Evolutionary conservation across 2,797 vertebrate species (phyloP).

Genomic region (Cetoscarus ocellatus): DNA sequence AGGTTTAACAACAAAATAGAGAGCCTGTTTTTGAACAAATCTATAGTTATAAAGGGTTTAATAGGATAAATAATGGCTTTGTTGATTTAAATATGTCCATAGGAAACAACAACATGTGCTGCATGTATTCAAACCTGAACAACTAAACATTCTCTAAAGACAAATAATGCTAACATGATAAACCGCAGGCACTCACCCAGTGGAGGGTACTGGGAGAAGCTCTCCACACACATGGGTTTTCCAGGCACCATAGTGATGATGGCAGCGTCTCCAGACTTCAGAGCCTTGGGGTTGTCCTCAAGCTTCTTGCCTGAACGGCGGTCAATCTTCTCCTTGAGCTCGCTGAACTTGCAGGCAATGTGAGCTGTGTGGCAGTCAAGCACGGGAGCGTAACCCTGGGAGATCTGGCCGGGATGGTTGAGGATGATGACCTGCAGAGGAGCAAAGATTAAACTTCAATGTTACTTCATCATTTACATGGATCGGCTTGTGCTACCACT

Average conservation of each 20-base stretch:
- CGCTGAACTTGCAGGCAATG: constrained; percentile 87
- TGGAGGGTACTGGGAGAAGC: constrained; percentile 83
- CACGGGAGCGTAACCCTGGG: constrained; percentile 84
- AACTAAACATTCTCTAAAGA: not conserved
- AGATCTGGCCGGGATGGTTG: constrained; percentile 87
- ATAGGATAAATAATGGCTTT: too few relatives aligned
- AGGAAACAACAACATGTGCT: too few relatives aligned
- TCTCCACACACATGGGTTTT: constrained; percentile 87
- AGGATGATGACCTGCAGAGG: constrained; percentile 85
- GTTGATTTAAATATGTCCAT: too few relatives aligned
- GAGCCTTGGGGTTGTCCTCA: constrained; percentile 84
- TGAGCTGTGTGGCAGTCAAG: constrained; percentile 88
- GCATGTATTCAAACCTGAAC: too few relatives aligned
- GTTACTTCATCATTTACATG: too few relatives aligned
- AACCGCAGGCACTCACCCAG: constrained; percentile 75
- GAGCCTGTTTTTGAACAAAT: too few relatives aligned
- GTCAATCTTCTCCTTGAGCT: constrained; percentile 90
- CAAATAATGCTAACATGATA: not conserved
- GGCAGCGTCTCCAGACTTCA: constrained; percentile 84
- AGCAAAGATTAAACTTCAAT: constrained; percentile 28
- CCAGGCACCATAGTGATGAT: constrained; percentile 82
- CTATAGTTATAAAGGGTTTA: too few relatives aligned
- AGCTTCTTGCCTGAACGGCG: constrained; percentile 88
- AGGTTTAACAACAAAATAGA: too few relatives aligned
- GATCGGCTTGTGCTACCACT: too few relatives aligned